Evolutionary conservation across 2,113 vertebrate species (phyloP).

Genomic region (Perca fluviatilis): DNA sequence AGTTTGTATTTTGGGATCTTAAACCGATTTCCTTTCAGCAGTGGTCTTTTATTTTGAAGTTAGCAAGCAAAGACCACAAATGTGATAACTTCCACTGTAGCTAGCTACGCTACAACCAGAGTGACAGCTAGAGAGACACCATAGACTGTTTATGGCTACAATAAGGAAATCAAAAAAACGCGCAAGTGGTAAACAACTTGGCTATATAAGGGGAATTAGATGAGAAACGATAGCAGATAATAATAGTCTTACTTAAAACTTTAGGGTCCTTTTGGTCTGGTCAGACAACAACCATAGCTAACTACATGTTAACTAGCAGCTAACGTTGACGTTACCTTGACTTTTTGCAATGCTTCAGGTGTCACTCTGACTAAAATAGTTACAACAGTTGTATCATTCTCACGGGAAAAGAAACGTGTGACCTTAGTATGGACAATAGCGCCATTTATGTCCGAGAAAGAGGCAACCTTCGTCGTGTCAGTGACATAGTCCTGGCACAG

Average conservation of each 20-base stretch:
- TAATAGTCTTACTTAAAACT: neutral
- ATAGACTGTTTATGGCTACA: neutral
- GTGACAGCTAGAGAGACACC: too few species aligned
- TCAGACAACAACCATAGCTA: neutral
- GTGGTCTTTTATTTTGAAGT: slow-evolving; percentile 65
- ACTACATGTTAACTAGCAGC: neutral
- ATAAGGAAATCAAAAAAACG: neutral
- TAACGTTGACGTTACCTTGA: neutral
- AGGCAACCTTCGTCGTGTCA: slow-evolving; percentile 87
- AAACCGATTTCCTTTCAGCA: neutral
- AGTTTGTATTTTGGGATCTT: neutral
- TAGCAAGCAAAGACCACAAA: neutral
- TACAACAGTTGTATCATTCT: neutral
- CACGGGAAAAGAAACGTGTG: neutral
- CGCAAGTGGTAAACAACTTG: neutral
- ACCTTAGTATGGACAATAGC: slow-evolving; percentile 74
- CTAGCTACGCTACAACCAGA: neutral
- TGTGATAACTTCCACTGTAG: neutral
- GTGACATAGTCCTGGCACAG: slow-evolving; percentile 76
- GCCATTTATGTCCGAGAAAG: slow-evolving; percentile 91
- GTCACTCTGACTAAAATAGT: neutral
- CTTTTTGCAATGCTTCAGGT: neutral
- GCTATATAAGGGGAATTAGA: neutral
- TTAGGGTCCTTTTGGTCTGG: fast-evolving
- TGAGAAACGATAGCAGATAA: neutral